Conservation (phyloP, 2,113 vertebrate genomes). For the Miniopterus natalensis region DNA sequence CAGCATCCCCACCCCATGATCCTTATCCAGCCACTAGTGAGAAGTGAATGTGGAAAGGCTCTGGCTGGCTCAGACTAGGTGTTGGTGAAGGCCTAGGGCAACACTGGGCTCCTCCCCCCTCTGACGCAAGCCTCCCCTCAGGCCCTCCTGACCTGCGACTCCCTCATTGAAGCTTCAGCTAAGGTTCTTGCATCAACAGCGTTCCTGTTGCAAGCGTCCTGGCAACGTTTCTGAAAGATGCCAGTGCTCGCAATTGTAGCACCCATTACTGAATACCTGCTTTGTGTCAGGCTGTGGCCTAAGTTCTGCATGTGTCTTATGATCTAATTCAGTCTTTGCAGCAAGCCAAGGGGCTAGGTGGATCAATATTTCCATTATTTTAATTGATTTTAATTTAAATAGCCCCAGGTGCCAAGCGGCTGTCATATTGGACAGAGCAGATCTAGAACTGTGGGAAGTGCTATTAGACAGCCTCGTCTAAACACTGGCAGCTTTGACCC, state of each 20-base stretch:
- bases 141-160: neutral
- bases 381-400: neutral
- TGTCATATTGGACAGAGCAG: neutral
- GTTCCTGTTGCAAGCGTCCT: neutral
- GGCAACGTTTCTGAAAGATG: slow-evolving; percentile 14
- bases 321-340: neutral
- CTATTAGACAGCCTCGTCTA: neutral
- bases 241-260: neutral
- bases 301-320: neutral
- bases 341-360: neutral
- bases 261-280: neutral
- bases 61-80: fast-evolving
- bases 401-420: neutral
- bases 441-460: neutral
- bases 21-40: neutral
- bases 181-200: neutral
- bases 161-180: neutral
- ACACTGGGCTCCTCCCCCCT: neutral
- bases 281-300: neutral
- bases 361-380: neutral
- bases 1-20: no score
- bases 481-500: neutral
- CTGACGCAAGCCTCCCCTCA: neutral
- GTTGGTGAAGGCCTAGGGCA: neutral
- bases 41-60: neutral